These are phyloP conservation scores for Opisthocomus hoazin DNA, from an alignment of 2,113 vertebrate genomes.

Conservation along the genomic window DNA sequence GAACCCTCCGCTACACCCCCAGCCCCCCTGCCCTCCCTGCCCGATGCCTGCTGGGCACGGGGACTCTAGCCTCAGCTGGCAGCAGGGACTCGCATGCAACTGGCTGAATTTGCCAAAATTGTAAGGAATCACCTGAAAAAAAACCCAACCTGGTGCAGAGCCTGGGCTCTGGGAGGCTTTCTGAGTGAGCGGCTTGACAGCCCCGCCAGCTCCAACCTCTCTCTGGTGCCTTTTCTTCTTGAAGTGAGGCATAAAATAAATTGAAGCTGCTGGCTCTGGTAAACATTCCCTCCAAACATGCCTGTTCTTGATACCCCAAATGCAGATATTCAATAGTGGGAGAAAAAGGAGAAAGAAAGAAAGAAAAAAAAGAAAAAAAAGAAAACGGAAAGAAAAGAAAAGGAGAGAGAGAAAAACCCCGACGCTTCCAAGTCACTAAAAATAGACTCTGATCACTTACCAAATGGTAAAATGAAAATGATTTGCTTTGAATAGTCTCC, in stretches of 20 bases:
- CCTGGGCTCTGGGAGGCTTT: neutral
- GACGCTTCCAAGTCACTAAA: conserved; percentile 48
- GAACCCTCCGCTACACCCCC: neutral
- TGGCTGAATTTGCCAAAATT: neutral
- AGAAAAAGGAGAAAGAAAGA: neutral
- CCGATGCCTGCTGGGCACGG: fast-evolving
- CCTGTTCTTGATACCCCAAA: conserved; percentile 36
- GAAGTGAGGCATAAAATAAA: conserved; percentile 22
- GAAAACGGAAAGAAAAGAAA: neutral
- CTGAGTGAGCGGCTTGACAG: neutral
- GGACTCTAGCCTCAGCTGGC: neutral
- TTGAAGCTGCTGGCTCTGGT: neutral
- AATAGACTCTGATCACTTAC: conserved; percentile 65
- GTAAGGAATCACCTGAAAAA: neutral
- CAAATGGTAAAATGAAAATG: conserved; percentile 66
- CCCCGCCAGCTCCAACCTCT: neutral
- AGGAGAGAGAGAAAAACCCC: neutral
- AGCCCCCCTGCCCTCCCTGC: neutral
- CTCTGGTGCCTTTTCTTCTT: neutral
- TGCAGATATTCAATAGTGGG: neutral
- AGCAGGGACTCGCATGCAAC: neutral
- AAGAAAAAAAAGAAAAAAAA: too few relatives aligned
- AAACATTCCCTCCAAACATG: conserved; percentile 25
- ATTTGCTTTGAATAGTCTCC: conserved; percentile 71
- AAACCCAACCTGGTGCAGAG: neutral